A percentile compares a stretch with the other conserved stretches of the same genome.
Conservation (phyloP, 2,113 vertebrate species). For the Cyprinodon tularosa region DNA sequence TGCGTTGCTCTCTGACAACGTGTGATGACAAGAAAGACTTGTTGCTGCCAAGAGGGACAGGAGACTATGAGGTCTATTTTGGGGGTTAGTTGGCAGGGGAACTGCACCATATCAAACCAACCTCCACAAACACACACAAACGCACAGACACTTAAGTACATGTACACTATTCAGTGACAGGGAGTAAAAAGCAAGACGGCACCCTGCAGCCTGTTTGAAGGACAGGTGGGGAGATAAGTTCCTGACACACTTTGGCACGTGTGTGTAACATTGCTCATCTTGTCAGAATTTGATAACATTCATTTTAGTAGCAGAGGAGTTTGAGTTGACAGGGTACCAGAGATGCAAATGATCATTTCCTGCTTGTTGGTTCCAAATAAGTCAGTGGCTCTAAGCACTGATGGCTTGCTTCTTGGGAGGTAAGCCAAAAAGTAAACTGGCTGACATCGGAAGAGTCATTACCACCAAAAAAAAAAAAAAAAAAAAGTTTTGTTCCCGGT, state of each 20-base stretch:
- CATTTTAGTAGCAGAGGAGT: conserved; percentile 74
- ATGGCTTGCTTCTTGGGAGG: conserved; percentile 21
- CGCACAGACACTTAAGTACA: not conserved
- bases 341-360: conserved; percentile 82
- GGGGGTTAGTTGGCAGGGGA: conserved; percentile 61
- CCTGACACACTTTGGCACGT: conserved; percentile 71
- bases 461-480: not conserved
- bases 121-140: not conserved
- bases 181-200: conserved; percentile 71
- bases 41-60: conserved; percentile 54
- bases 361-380: conserved; percentile 61
- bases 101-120: conserved; percentile 30
- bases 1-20: conserved; percentile 68
- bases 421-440: conserved; percentile 24
- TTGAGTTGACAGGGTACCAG: conserved; percentile 77
- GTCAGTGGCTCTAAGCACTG: conserved; percentile 63
- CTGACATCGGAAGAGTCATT: conserved; percentile 35
- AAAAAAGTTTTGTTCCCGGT: too few relatives aligned
- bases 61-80: conserved; percentile 70
- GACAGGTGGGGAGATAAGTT: conserved; percentile 75
- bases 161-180: conserved; percentile 43
- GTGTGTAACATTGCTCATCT: conserved; percentile 46
- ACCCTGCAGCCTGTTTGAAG: conserved; percentile 65
- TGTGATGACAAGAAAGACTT: conserved; percentile 77
- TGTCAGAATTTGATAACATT: conserved; percentile 72